phyloP scores from a whole-genome alignment of 1,140 invertebrate genomes.

The Drosophila lacteicornis region DNA sequence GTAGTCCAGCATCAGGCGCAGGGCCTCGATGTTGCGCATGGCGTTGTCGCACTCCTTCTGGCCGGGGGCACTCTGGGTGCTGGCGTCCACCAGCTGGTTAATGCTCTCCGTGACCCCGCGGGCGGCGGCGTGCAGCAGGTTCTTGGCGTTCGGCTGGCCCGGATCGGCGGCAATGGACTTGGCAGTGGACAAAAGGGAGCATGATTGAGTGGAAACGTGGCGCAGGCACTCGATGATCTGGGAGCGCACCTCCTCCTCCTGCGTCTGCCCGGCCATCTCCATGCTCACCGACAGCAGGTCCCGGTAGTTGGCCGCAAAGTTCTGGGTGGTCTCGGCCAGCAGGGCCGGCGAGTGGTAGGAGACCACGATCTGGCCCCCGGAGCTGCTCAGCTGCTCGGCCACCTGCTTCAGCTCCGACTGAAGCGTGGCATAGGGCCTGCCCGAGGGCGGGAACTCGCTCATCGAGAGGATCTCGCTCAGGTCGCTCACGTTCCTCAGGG shows the following conservation, averaged over 20 bases:
- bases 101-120: constrained; percentile 96
- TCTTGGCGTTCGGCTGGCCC: constrained; percentile 95
- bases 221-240: constrained; percentile 94
- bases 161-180: constrained; percentile 96
- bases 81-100: constrained; percentile 94
- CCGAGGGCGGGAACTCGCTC: constrained; percentile 89
- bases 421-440: constrained; percentile 92
- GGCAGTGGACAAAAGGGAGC: constrained; percentile 93
- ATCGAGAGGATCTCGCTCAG: constrained; percentile 90
- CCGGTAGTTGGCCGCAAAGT: constrained; percentile 92
- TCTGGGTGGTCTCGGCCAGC: constrained; percentile 90
- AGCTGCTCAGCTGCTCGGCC: constrained; percentile 92
- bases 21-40: constrained; percentile 95
- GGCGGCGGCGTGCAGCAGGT: constrained; percentile 93
- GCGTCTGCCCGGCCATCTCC: constrained; percentile 93
- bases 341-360: constrained; percentile 89
- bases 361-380: constrained; percentile 91
- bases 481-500: constrained; percentile 92
- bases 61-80: constrained; percentile 93
- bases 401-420: constrained; percentile 94
- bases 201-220: constrained; percentile 94
- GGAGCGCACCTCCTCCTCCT: constrained; percentile 89
- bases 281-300: constrained; percentile 91
- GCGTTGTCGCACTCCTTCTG: constrained; percentile 99
- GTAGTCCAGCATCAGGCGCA: constrained; percentile 93